Base-by-base conservation (phyloP, 1,140 invertebrate species). In the Drosophila biarmipes region DNA sequence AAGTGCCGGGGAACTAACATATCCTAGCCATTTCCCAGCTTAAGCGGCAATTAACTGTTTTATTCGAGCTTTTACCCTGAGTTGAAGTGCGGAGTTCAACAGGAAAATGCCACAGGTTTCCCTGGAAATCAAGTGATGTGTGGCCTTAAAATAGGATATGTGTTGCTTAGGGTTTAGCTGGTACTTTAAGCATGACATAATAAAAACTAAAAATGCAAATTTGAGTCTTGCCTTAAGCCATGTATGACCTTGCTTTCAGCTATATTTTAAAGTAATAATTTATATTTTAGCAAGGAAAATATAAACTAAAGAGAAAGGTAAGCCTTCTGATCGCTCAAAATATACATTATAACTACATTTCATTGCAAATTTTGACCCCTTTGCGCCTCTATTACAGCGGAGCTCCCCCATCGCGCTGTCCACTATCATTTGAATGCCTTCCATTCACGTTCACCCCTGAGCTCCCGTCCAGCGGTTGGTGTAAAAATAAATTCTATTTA, bases 401-500 rank as follows among this genome's bases (percentile, higher is more conserved):
- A 27, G 5, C 8, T 31, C n/a, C 38, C 54, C n/a, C 38, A 37
- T 10, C 24, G 6, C 7, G 10, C 17, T 38, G 15, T 27, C 21
- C 48, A 37, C 48, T 68, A 48, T 21, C 40, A 37, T 38, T 10
- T 15, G 42, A 68, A 54, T 55, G 40, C 63, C 52, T 67, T 64
- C 59, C 59, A 67, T 67, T 67, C 63, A 67, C 63, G 63, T 58
- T 46, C 53, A 19, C 21, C 40, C 62, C 21, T 46, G 42, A 46
- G 29, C 27, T 63, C 35, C 7, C 11, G 12, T 11, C 35, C 51
- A 55, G 42, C 15, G 49, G 34, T 51, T 34, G 64, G 49, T 38
- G 61, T 82, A 82, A 75, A 81, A 78, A 78, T 71, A 67, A 75
- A 75, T 58, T 79, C 35, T 67, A 84, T 84, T 84, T 84, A 84